Conservation (phyloP, 2,888 invertebrate species). For the Pterostichus niger region DNA sequence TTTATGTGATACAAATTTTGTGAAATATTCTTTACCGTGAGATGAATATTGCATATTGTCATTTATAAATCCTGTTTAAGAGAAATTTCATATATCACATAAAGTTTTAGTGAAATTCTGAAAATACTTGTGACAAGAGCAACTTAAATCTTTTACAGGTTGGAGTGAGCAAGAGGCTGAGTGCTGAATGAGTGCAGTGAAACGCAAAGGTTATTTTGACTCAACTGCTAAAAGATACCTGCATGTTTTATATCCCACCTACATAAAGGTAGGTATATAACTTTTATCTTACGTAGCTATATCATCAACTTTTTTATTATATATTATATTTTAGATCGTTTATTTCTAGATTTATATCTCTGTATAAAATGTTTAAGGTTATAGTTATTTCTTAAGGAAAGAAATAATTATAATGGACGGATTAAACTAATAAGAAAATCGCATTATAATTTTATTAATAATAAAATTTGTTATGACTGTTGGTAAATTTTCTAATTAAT, state of each 20-base stretch:
- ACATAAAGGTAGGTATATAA: slow-evolving; percentile 10
- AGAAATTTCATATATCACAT: slow-evolving; percentile 17
- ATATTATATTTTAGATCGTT: slow-evolving; percentile 8
- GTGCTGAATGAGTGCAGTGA: neutral
- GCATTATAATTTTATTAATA: slow-evolving; percentile 14
- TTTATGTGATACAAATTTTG: too few species aligned
- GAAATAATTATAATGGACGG: slow-evolving; percentile 30
- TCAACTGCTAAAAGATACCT: slow-evolving; percentile 21
- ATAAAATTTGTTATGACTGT: slow-evolving; percentile 4
- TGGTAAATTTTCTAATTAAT: neutral
- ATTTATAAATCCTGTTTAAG: slow-evolving; percentile 16
- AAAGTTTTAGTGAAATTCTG: slow-evolving; percentile 39
- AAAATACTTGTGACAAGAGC: slow-evolving; percentile 30
- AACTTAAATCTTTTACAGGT: neutral
- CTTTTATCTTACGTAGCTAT: slow-evolving; percentile 21
- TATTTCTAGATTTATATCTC: slow-evolving; percentile 28
- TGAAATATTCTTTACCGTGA: neutral
- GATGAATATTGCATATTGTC: slow-evolving; percentile 2
- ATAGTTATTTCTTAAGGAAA: neutral
- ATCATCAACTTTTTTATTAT: slow-evolving; percentile 38
- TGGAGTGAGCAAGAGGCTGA: neutral
- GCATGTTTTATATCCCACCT: slow-evolving; percentile 18
- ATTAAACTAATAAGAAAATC: neutral
- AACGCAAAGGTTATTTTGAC: neutral
- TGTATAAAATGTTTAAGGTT: slow-evolving; percentile 6